A percentile compares a stretch with the other conserved stretches of the same genome.
Evolutionary conservation across 2,113 vertebrate genomes (phyloP).

Genomic region (Dascyllus trimaculatus): DNA sequence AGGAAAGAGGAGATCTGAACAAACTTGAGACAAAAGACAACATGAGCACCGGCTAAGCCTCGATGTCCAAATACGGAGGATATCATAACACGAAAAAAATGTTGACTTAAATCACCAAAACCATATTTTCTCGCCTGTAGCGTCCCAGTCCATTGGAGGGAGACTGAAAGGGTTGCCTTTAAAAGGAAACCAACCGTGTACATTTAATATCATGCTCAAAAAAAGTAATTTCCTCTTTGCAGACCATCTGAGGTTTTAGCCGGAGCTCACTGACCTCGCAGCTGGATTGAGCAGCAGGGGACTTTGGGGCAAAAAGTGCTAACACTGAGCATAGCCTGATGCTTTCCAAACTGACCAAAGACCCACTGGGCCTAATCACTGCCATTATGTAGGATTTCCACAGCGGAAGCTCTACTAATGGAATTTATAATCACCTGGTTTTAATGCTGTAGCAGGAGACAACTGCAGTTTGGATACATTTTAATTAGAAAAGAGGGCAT

Average conservation of each 20-base stretch:
- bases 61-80: conserved; percentile 11
- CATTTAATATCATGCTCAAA: conserved; percentile 61
- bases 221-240: conserved; percentile 61
- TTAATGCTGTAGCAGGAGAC: conserved; percentile 18
- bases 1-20: neutral
- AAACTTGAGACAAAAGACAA: conserved; percentile 36
- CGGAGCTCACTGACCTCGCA: conserved; percentile 61
- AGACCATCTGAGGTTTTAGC: conserved; percentile 60
- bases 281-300: conserved; percentile 52
- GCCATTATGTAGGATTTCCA: conserved; percentile 47
- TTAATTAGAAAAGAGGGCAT: conserved; percentile 17
- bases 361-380: conserved; percentile 57
- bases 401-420: conserved; percentile 39
- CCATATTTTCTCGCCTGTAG: conserved; percentile 26
- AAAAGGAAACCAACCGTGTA: conserved; percentile 59
- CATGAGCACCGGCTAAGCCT: conserved; percentile 1
- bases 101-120: conserved; percentile 24
- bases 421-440: conserved; percentile 60
- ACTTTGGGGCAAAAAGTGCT: conserved; percentile 33
- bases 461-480: conserved; percentile 19
- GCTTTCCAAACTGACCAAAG: conserved; percentile 52
- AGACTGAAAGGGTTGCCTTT: conserved; percentile 33
- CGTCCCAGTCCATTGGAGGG: conserved; percentile 20
- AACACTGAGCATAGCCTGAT: conserved; percentile 23
- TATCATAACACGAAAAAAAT: neutral